Conservation (phyloP, 2,113 vertebrate genomes). For the Rhinopomastus cyanomelas region DNA sequence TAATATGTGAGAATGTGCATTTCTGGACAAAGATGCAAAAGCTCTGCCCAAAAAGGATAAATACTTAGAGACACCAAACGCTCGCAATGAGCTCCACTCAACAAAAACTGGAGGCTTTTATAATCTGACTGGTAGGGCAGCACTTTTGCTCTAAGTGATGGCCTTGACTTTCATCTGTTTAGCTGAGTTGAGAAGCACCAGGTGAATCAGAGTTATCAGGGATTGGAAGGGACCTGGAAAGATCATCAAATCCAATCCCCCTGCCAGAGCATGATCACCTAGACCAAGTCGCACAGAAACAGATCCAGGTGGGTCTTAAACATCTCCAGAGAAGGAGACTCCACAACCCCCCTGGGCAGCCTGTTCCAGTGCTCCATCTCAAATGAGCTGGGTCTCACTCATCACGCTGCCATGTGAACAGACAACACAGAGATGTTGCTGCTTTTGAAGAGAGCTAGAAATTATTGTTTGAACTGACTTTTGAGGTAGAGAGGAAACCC, state of each 20-base stretch:
- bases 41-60: not conserved
- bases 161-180: not conserved
- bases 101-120: not conserved
- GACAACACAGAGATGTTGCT: not conserved
- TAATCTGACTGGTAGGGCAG: not conserved
- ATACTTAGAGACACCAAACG: not conserved
- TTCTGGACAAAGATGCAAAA: not conserved
- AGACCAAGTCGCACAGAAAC: too few relatives aligned
- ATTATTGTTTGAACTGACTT: not conserved
- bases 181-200: not conserved
- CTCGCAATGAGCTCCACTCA: accelerated
- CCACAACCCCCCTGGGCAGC: too few relatives aligned
- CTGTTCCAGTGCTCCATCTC: too few relatives aligned
- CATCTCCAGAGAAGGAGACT: too few relatives aligned
- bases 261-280: too few relatives aligned
- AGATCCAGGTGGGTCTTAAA: too few relatives aligned
- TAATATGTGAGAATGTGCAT: not conserved
- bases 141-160: not conserved
- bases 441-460: not conserved
- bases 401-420: not conserved
- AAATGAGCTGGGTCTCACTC: accelerated
- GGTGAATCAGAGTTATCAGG: too few relatives aligned
- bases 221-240: too few relatives aligned
- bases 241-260: too few relatives aligned
- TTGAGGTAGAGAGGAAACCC: not conserved